These are phyloP conservation scores for Nesometra sesokonis DNA, from an alignment of 35 echinoderm and acorn worm species.

Conservation along the genomic window DNA sequence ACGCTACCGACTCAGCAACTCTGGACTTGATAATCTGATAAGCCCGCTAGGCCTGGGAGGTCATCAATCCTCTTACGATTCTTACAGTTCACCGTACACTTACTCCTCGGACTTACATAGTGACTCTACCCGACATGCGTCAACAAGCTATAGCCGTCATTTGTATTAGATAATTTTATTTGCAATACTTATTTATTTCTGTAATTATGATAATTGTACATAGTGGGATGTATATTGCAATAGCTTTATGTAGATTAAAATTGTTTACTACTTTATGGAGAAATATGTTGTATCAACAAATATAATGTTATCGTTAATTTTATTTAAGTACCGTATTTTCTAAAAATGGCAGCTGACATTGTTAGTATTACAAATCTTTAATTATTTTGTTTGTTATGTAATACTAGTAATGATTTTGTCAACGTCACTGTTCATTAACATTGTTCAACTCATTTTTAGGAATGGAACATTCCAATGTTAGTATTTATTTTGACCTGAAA, in stretches of 20 bases:
- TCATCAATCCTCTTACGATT: background rate
- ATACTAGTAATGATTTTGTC: too few species aligned
- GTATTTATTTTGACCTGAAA: too few species aligned
- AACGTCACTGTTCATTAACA: too few species aligned
- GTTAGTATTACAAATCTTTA: too few species aligned
- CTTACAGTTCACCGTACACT: background rate
- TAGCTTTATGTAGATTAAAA: background rate
- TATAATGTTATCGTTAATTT: background rate
- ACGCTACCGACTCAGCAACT: background rate
- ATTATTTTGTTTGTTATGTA: too few species aligned
- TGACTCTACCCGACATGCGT: background rate
- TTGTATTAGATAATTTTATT: background rate
- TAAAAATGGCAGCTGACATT: background rate
- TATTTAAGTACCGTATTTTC: background rate
- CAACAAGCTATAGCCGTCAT: background rate
- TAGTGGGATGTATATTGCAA: background rate
- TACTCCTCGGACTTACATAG: background rate
- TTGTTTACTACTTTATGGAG: background rate
- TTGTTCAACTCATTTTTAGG: too few species aligned
- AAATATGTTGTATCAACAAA: background rate
- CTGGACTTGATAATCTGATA: constrained; percentile 2
- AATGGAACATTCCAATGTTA: too few species aligned
- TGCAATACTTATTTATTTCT: background rate
- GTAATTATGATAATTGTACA: background rate
- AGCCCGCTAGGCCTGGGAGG: constrained; percentile 15